Percentiles rank a stretch among this genome's conserved stretches.
phyloP scores from a whole-genome alignment of 2,888 invertebrate species.

The Dasysyrphus tricinctus region DNA sequence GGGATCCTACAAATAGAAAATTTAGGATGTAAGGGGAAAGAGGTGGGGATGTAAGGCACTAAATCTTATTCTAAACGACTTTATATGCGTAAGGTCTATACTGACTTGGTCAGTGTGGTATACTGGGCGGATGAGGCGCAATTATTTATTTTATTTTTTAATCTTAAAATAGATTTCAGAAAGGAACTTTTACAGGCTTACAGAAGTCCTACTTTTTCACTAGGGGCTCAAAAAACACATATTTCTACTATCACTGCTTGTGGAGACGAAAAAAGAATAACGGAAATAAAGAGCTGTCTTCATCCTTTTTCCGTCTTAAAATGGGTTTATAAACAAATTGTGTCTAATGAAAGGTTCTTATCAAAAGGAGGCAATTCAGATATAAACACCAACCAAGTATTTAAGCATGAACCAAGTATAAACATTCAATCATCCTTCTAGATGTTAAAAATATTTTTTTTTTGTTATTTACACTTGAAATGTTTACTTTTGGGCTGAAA shows the following conservation, averaged over 20 bases:
- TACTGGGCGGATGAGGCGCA: background rate
- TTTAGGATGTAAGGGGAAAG: background rate
- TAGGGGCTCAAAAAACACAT: too few relatives aligned
- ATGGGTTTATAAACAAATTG: background rate
- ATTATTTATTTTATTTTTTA: background rate
- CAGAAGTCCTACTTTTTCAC: too few relatives aligned
- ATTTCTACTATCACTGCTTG: too few relatives aligned
- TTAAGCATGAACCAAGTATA: background rate
- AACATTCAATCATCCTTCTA: background rate
- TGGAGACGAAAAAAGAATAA: background rate
- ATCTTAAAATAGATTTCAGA: constrained; percentile 13
- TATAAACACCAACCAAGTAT: background rate
- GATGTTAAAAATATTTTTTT: background rate
- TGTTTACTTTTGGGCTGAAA: background rate
- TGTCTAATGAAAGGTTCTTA: background rate
- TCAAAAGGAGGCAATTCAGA: background rate
- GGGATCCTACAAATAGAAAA: constrained; percentile 34
- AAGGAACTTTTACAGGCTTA: too few relatives aligned
- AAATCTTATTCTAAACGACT: constrained; percentile 1
- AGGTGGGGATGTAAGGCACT: constrained; percentile 11
- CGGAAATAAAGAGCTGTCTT: background rate
- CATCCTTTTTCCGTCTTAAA: background rate
- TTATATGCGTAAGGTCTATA: background rate
- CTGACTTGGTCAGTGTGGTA: constrained; percentile 27
- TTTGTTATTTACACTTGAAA: background rate